These are phyloP conservation scores for Plebejus anna DNA, from an alignment of 2,888 invertebrate genomes.

Conservation along the genomic window DNA sequence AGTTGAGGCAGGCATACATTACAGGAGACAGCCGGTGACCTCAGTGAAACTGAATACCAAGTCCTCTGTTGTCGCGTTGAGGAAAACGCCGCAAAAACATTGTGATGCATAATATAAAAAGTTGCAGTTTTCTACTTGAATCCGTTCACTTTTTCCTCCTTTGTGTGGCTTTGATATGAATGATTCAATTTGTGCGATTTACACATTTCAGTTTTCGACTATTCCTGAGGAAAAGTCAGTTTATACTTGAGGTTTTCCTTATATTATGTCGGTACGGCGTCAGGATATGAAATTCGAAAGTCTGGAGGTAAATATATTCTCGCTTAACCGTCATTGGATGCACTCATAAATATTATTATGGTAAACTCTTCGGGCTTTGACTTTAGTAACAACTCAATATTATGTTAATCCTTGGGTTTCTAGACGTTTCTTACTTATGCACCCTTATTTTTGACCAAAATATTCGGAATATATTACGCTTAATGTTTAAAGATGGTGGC, in stretches of 20 bases:
- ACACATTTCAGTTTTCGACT: neutral
- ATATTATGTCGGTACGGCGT: too few species aligned
- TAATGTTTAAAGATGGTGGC: conserved; percentile 21
- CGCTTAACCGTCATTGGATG: neutral
- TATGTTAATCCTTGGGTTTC: conserved; percentile 33
- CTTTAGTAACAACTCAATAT: neutral
- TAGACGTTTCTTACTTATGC: conserved; percentile 15
- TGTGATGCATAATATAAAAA: neutral
- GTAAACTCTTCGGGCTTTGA: neutral
- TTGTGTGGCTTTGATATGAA: neutral
- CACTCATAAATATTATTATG: neutral
- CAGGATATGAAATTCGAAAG: too few species aligned
- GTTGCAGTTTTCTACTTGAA: neutral
- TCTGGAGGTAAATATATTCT: neutral
- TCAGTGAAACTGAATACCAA: conserved; percentile 15
- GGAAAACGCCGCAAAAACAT: conserved; percentile 18
- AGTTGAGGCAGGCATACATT: conserved; percentile 54
- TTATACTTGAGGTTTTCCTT: conserved; percentile 32
- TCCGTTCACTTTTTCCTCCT: conserved; percentile 15
- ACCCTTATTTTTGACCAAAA: conserved; percentile 14
- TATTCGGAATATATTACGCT: conserved; percentile 19
- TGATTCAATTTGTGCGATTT: neutral
- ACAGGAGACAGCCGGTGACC: conserved; percentile 11
- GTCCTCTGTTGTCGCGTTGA: conserved; percentile 2
- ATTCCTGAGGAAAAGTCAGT: neutral